Conservation (phyloP, 2,797 vertebrate species). For the Etheostoma nigrum region DNA sequence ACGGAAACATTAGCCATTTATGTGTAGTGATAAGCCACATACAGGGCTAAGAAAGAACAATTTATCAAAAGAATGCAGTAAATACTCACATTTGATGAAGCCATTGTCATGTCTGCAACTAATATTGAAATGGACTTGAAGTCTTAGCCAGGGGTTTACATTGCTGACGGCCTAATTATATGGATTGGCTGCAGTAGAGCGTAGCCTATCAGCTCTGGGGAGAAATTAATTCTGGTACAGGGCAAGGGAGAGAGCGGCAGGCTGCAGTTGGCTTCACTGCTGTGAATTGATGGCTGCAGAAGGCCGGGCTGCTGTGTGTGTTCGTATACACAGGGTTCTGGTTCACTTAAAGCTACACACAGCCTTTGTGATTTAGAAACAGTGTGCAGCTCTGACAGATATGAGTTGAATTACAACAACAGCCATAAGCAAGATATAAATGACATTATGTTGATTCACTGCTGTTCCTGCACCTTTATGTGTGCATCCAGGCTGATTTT, state of each 20-base stretch:
- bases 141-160: constrained; percentile 82
- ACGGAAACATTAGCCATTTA: constrained; percentile 52
- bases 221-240: constrained; percentile 80
- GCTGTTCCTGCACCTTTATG: constrained; percentile 15
- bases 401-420: constrained; percentile 67
- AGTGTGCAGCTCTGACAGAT: constrained; percentile 63
- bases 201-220: constrained; percentile 82
- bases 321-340: constrained; percentile 40
- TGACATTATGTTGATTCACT: constrained; percentile 59
- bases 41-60: constrained; percentile 35
- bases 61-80: constrained; percentile 63
- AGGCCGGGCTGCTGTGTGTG: constrained; percentile 47
- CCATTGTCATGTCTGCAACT: constrained; percentile 78
- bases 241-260: constrained; percentile 61
- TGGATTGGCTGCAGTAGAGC: constrained; percentile 86
- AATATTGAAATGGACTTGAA: constrained; percentile 82
- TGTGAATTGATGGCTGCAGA: constrained; percentile 83
- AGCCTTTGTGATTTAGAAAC: constrained; percentile 69
- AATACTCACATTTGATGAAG: constrained; percentile 78
- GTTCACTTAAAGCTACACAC: constrained; percentile 64
- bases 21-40: constrained; percentile 45
- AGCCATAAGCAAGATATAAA: constrained; percentile 71
- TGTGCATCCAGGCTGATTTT: constrained; percentile 25
- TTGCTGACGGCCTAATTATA: constrained; percentile 88
- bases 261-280: constrained; percentile 73